Evolutionary conservation across 1,140 invertebrate genomes (phyloP), one percentile per base, ranked within the genome.

Genomic region (Andricus grossulariae): DNA sequence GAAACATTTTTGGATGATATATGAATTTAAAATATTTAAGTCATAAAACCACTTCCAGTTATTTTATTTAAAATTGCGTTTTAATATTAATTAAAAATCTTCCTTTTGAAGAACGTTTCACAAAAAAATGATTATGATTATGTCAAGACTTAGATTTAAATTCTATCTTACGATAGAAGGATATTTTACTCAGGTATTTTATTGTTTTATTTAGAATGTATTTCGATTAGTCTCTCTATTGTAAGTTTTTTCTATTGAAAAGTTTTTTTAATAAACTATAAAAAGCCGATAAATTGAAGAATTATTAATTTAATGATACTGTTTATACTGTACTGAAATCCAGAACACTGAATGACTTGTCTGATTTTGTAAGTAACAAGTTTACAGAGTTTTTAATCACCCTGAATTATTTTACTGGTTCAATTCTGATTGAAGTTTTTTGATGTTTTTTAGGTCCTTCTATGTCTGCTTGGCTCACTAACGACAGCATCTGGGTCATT

Each of bases 401-500:
- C 11, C 3, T 32, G 13, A 10, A 60, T 32, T 39, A 32, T 6
- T 12, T 15, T 60, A 3, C 15, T 16, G 11, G 25, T 39, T 32
- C 13, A 16, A 66, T 39, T 45, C 13, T 39, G 25, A 66, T 39
- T 3, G n/a, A 39, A 32, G 16, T 13, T 25, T 57, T 66, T 25
- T 45, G 39, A 39, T 39, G 39, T 66, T 32, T 39, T 39, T 39
- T 15, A 66, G 60, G 13, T 39, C 32, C 60, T 16, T 55, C 51
- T 50, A 51, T 72, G 74, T 74, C 74, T 19, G 66, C 76, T 76
- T 74, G 72, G 13, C 4, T 10, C 13, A 25, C 51, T 12, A 4
- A 45, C 5, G 19, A 19, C 18, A 18, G 12, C 11, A 49, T 75
- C 77, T 78, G 45, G 77, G 75, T 73, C 71, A 55, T 18, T n/a